These are phyloP conservation scores for Scopus umbretta DNA, from an alignment of 2,113 vertebrate species.

Conservation along the genomic window DNA sequence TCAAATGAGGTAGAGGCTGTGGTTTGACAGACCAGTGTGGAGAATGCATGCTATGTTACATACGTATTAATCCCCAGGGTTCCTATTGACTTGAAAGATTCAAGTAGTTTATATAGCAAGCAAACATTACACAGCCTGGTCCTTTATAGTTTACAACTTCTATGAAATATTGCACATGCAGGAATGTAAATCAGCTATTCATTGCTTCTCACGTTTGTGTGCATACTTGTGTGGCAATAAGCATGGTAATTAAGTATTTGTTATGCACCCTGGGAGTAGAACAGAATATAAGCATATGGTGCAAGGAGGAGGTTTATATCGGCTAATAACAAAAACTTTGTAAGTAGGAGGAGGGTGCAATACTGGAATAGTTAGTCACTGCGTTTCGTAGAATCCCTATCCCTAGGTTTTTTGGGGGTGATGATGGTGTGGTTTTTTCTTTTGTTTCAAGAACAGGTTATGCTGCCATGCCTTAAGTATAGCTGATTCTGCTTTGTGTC, in stretches of 20 bases:
- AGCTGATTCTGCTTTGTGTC: neutral
- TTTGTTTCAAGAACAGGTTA: neutral
- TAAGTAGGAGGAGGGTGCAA: neutral
- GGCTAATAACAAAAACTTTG: neutral
- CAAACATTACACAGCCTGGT: neutral
- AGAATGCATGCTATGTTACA: rapidly evolving
- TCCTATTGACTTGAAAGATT: neutral
- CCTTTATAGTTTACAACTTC: neutral
- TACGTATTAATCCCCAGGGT: neutral
- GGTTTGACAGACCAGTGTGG: neutral
- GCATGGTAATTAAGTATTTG: neutral
- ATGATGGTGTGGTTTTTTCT: neutral
- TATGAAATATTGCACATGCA: neutral
- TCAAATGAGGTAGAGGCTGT: neutral
- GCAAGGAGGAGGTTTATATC: neutral
- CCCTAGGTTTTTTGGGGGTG: rapidly evolving
- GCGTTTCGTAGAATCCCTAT: neutral
- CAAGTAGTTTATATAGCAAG: neutral
- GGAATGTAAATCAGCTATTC: neutral
- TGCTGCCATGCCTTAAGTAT: neutral
- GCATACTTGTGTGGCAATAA: neutral
- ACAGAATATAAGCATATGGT: neutral
- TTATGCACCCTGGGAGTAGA: neutral
- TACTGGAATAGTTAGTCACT: neutral
- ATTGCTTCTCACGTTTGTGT: neutral